A percentile compares a stretch with the other conserved stretches of the same genome.
These are phyloP conservation scores for mouse (Mus musculus) DNA, from an alignment of 2,113 vertebrate genomes.

Conservation along the genomic window GRCm39 chr16:27884501-27885000, in stretches of 20 bases:
- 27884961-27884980: background rate
- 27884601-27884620: background rate
- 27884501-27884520: background rate
- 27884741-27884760: background rate
- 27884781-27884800: background rate
- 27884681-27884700: background rate
- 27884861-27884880: background rate
- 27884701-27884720: background rate
- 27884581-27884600: background rate
- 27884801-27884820: background rate
- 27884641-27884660: conserved; percentile 28
- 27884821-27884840: conserved; percentile 13
- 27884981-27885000: background rate
- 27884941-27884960: background rate
- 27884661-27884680: background rate
- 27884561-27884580: background rate
- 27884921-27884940: background rate
- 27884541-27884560: background rate
- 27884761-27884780: background rate
- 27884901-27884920: background rate
- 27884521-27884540: conserved; percentile 16
- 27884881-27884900: conserved; percentile 6
- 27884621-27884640: conserved; percentile 7
- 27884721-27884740: background rate
- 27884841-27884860: background rate